These are phyloP conservation scores for Agrotis clavis DNA, from an alignment of 2,888 invertebrate species.

Conservation along the genomic window DNA sequence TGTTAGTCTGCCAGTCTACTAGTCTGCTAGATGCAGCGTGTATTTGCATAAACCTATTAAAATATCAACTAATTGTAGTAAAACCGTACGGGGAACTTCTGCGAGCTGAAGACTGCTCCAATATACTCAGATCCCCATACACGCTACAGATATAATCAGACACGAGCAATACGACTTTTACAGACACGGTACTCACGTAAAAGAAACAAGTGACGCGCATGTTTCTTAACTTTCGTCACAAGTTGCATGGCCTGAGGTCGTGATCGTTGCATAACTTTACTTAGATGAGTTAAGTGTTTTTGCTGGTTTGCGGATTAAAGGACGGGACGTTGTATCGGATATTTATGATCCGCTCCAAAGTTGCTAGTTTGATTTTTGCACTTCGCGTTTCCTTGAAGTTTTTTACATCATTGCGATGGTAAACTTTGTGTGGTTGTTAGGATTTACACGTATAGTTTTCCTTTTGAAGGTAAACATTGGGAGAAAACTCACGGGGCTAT, in stretches of 20 bases:
- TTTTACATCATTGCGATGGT: slow-evolving; percentile 4
- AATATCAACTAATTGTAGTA: too few relatives aligned
- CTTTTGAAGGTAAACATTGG: not conserved
- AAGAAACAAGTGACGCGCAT: not conserved
- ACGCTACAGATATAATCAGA: too few relatives aligned
- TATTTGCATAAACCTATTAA: too few relatives aligned
- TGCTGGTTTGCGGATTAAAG: slow-evolving; percentile 39
- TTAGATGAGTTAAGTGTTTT: slow-evolving; percentile 58
- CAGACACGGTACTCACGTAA: not conserved
- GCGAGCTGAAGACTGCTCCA: too few relatives aligned
- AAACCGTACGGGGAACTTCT: too few relatives aligned
- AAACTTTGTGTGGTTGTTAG: slow-evolving; percentile 7
- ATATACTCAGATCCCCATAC: too few relatives aligned
- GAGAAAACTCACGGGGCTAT: not conserved
- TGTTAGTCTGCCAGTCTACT: too few relatives aligned
- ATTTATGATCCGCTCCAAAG: slow-evolving; percentile 34
- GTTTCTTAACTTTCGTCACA: not conserved
- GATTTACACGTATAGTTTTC: slow-evolving; percentile 4
- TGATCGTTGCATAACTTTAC: slow-evolving; percentile 8
- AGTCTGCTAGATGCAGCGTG: too few relatives aligned
- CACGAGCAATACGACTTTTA: too few relatives aligned
- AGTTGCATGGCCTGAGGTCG: not conserved
- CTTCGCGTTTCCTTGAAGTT: not conserved
- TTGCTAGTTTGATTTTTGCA: slow-evolving; percentile 25
- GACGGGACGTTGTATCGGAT: slow-evolving; percentile 23